Base-by-base conservation (phyloP, 2,888 invertebrate genomes). In the Callimorpha dominula region DNA sequence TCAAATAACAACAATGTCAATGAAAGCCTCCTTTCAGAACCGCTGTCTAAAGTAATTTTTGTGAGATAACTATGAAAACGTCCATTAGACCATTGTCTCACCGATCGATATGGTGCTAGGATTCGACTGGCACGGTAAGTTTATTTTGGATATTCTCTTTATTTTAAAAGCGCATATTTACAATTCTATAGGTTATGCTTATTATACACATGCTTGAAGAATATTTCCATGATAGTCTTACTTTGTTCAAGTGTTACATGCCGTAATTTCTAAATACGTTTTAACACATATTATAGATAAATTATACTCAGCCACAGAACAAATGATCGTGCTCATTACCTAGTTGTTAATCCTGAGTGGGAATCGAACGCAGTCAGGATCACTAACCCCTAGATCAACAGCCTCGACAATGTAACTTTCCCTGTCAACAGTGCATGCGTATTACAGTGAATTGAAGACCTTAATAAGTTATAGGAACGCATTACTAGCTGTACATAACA, bases 101-200 rank as follows among this genome's bases (percentile, higher is more conserved):
- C 14, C 60, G 60, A 60, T 60, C 60, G 60, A 60, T 60, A 60
- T 60, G 31, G 60, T 60, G 31, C 60, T 60, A 14, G 31, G 31
- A 60, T 31, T 60, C 31, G 60, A 12, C 60, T 60, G 60, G 60
- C 60, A 60, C 60, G 31, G 60, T 31, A 5, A 60, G 6, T 31
- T 31, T 31, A 60, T 60, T 31, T 31, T 31, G 20, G 11, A 9
- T 20, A 20, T 57, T 14, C 60, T 60, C 20, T 57, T 57, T 31
- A 12, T 60, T 60, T 31, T 60, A 31, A 57, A 57, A 57, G 57
- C 60, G 12, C 2, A 52, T 52, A 31, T 31, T 60, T 14, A 31
- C 20, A 31, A 31, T 60, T 60, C 31, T 31, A 14, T 50, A 46
- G 43, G 43, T 15, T 50, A 15, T 15, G 57, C 12, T n/a, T 31